Evolutionary conservation across 1,140 invertebrate genomes (phyloP).

Genomic region (Carposina sasakii): DNA sequence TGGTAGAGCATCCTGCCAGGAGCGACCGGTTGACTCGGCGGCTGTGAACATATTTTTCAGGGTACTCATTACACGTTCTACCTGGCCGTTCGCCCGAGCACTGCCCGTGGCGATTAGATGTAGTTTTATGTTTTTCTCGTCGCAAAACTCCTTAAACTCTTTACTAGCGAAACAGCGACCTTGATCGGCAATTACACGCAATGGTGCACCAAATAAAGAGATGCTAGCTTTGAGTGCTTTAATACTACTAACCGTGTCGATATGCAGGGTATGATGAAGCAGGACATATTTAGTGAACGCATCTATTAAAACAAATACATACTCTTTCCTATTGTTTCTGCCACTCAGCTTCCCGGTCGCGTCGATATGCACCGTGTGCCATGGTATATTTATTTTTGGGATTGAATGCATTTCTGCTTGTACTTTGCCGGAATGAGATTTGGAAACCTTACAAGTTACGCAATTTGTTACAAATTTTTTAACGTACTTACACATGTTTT

Average conservation of each 20-base stretch:
- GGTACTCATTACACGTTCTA: neutral
- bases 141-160: conserved; percentile 28
- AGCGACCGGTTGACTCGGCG: neutral
- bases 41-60: conserved; percentile 34
- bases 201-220: neutral
- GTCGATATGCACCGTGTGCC: neutral
- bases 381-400: neutral
- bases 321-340: conserved; percentile 20
- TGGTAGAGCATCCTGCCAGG: conserved; percentile 28
- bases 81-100: conserved; percentile 22
- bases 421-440: conserved; percentile 20
- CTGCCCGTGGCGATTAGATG: conserved; percentile 26
- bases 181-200: neutral
- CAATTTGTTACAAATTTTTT: conserved; percentile 13
- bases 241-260: neutral
- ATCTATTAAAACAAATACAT: conserved; percentile 22
- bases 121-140: conserved; percentile 14
- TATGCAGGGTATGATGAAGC: conserved; percentile 13
- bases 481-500: neutral
- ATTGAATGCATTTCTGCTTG: neutral
- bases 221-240: neutral
- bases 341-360: conserved; percentile 18
- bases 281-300: conserved; percentile 27
- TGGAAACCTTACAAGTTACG: conserved; percentile 27
- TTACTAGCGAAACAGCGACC: neutral